phyloP scores from a whole-genome alignment of 2,888 invertebrate species.

The Cerastis leucographa region DNA sequence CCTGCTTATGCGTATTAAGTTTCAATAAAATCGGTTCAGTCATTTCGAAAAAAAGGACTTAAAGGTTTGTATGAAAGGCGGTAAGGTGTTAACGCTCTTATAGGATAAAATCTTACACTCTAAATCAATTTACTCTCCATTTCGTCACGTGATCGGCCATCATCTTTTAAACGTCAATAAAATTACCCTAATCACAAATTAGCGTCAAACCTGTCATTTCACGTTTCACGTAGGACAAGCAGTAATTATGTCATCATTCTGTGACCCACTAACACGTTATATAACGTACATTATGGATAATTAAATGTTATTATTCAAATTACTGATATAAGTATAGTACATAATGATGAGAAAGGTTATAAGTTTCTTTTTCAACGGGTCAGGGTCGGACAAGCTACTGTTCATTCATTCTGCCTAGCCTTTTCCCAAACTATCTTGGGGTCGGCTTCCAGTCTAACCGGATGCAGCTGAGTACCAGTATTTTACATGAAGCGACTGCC shows the following conservation, averaged over 20 bases:
- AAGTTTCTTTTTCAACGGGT: slow-evolving; percentile 44
- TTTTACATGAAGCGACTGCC: no score
- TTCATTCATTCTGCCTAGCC: no score
- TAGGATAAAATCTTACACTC: no score
- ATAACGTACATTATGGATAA: slow-evolving; percentile 44
- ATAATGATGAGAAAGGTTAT: slow-evolving; percentile 12
- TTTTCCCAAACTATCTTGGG: no score
- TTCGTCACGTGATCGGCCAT: neutral
- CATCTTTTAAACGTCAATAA: slow-evolving; percentile 1
- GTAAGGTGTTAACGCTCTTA: no score
- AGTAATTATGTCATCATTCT: slow-evolving; percentile 42
- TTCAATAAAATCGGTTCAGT: no score
- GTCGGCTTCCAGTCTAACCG: no score
- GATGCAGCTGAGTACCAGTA: no score
- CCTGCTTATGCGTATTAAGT: no score
- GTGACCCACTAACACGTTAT: slow-evolving; percentile 39
- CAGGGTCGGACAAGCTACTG: slow-evolving; percentile 17
- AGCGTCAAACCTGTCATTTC: slow-evolving; percentile 25
- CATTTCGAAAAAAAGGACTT: no score
- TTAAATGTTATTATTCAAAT: slow-evolving; percentile 47
- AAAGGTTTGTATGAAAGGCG: no score
- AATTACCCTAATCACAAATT: slow-evolving; percentile 30
- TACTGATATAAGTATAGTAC: slow-evolving; percentile 24
- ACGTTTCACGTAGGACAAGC: slow-evolving; percentile 14
- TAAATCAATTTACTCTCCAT: neutral